Evolutionary conservation across 2,797 vertebrate species (phyloP), one percentile per base, ranked within the genome.

Genomic region (Petrocephalus schoutedeni): DNA sequence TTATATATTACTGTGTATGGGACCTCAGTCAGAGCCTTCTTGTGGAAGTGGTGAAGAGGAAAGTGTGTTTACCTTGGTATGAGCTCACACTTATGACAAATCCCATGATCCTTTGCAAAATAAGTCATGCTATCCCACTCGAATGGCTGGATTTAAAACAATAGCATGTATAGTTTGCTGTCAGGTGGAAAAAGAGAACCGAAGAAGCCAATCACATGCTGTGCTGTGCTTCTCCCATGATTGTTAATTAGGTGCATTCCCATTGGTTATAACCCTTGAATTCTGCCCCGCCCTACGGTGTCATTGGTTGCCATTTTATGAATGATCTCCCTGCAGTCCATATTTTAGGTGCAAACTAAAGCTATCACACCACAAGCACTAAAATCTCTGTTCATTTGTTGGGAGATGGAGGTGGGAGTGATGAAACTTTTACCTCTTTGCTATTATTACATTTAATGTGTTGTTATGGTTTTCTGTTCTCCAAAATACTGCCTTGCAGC

Each of bases 1-100:
- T 88, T 88, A 67, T 85, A 59, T 67, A 67, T 88, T 67, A 71
- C 80, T 67, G 54, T 56, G 59, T 83, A 53, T 12, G 58, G 58
- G 82, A 85, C 56, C 56, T 84, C 41, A 61, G 56, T 1, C 54
- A 36, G 36, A 64, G 10, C 58, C 36, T 59, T 49, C 19, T 19
- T 64, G 74, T 83, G 56, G 74, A 64, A 41, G 19, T 84, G 45
- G 57, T 51, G 19, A 84, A 51, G 53, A 36, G 51, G 23, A 45
- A 86, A 10, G 56, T 59, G 3, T 74, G 12, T 61, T 64, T 61
- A 61, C 57, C 23, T 84, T 84, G 16, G 6, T 41, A 36, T 45
- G 41, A 86, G 58, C 16, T 61, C 32, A 49, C 32, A 5, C 59
- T 61, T 49, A 45, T 87, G 53, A 83, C 3, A 83, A 87, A 87